Percentiles rank a stretch among this genome's conserved stretches.
Evolutionary conservation across 2,113 vertebrate genomes (phyloP).

Genomic region (Barbus barbus): DNA sequence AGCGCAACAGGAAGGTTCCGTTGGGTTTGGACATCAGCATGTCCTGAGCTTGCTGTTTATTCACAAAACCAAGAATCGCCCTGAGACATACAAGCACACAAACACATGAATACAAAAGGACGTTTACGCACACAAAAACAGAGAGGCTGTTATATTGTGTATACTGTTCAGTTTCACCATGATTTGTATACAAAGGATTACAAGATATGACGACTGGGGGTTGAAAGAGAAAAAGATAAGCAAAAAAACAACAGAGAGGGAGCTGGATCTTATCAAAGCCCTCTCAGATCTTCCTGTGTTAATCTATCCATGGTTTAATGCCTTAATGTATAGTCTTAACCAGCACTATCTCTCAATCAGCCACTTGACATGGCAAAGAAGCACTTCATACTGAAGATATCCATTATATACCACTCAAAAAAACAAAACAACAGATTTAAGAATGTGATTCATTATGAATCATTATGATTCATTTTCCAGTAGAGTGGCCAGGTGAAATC

Average conservation of each 20-base stretch:
- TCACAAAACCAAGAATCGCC: constrained; percentile 95
- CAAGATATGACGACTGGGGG: neutral
- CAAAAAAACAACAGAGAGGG: too few relatives aligned
- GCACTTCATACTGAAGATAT: constrained; percentile 10
- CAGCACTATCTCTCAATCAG: neutral
- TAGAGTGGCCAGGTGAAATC: neutral
- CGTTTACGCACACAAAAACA: neutral
- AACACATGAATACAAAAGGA: neutral
- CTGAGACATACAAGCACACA: constrained; percentile 66
- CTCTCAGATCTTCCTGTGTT: neutral
- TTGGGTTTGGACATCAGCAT: constrained; percentile 97
- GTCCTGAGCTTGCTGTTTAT: constrained; percentile 97
- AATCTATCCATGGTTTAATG: neutral
- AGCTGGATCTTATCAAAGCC: neutral
- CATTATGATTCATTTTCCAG: neutral
- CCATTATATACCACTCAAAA: neutral
- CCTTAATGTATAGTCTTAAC: neutral
- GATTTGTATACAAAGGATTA: constrained; percentile 12
- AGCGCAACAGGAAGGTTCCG: constrained; percentile 94
- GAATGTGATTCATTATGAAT: neutral
- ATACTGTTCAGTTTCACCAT: neutral
- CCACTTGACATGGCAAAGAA: constrained; percentile 15
- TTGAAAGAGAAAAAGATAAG: too few relatives aligned
- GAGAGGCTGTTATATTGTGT: neutral
- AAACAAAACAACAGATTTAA: neutral